phyloP scores from a whole-genome alignment of 2,113 vertebrate genomes.

The Hylia prasina region DNA sequence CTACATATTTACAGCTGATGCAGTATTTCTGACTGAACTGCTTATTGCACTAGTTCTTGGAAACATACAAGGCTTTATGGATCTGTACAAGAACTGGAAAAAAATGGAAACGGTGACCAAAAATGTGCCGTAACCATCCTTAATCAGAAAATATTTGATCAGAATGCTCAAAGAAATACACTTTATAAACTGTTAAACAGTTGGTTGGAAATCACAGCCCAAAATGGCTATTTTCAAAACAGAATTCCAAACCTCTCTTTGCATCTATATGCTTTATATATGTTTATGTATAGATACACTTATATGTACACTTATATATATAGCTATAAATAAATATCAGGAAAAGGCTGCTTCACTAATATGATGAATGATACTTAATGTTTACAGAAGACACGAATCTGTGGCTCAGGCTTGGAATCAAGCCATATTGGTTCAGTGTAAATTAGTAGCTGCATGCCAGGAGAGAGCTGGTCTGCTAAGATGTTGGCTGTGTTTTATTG shows the following conservation, averaged over 20 bases:
- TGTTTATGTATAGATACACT: neutral
- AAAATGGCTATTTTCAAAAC: neutral
- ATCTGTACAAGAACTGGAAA: neutral
- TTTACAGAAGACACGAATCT: conserved; percentile 14
- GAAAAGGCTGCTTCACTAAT: neutral
- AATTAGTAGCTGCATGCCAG: conserved; percentile 1
- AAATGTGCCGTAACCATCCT: neutral
- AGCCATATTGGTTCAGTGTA: neutral
- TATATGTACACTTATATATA: neutral
- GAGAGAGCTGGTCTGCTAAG: neutral
- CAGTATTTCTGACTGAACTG: neutral
- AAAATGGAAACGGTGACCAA: neutral
- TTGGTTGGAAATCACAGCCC: neutral
- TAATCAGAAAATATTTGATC: neutral
- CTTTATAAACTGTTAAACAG: neutral
- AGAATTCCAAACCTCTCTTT: neutral
- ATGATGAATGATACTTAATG: neutral
- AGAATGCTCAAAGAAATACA: neutral
- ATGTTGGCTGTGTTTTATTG: conserved; percentile 29
- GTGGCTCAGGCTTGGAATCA: neutral
- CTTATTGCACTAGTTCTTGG: neutral
- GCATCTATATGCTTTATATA: neutral
- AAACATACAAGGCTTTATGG: neutral
- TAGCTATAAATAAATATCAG: neutral
- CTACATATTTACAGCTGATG: neutral